Conservation (phyloP, 2,888 invertebrate species). For the Latrodectus hesperus region DNA sequence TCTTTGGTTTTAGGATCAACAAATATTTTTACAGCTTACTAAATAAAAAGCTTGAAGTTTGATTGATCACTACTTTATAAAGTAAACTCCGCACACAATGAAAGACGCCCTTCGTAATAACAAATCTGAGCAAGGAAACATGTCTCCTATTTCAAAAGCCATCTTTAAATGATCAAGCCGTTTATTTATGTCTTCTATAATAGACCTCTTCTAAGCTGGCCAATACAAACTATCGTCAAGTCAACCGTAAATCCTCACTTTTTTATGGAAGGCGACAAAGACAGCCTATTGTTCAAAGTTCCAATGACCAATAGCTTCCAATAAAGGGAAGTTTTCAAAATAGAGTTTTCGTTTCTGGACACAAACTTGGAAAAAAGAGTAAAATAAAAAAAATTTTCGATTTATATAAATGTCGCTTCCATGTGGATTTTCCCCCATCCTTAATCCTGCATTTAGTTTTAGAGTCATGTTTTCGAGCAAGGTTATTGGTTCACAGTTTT, state of each 20-base stretch:
- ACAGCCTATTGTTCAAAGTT: conserved; percentile 1
- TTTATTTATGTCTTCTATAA: conserved; percentile 1
- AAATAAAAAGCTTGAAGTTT: no score
- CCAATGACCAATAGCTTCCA: neutral
- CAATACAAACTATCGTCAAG: neutral
- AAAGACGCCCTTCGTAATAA: neutral
- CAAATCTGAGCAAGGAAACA: neutral
- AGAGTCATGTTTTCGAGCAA: neutral
- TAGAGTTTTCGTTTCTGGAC: neutral
- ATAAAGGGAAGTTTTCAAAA: neutral
- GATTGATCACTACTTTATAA: no score
- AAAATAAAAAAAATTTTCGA: neutral
- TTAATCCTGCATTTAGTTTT: conserved; percentile 3
- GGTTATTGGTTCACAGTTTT: conserved; percentile 5
- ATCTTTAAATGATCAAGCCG: neutral
- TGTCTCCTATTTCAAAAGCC: neutral
- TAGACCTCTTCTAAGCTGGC: neutral
- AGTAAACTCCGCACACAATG: no score
- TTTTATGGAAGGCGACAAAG: neutral
- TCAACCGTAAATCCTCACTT: neutral
- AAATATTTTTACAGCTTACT: no score
- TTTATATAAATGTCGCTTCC: conserved; percentile 1
- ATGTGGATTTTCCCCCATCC: neutral
- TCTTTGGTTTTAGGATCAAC: no score
- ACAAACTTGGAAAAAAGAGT: neutral